Conservation (phyloP, 2,797 vertebrate species). For the Ptychobarbus kaznakovi region DNA sequence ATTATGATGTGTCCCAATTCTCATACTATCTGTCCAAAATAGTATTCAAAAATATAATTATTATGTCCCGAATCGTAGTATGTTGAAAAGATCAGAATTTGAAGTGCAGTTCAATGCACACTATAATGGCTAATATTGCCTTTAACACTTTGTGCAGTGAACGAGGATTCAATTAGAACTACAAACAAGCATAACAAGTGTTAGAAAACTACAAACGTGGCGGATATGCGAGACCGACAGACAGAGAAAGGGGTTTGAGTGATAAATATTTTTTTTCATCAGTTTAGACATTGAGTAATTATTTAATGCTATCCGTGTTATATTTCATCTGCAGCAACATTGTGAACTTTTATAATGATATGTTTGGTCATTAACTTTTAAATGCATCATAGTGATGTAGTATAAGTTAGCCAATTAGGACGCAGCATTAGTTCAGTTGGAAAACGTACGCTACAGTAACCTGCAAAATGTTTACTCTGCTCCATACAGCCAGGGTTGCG, state of each 20-base stretch:
- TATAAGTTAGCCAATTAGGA: neutral
- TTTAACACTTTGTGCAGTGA: neutral
- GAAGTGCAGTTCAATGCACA: neutral
- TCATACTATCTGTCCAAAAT: no score
- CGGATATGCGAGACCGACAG: accelerated
- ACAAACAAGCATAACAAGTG: neutral
- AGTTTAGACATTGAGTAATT: neutral
- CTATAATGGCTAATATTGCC: neutral
- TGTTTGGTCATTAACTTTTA: neutral
- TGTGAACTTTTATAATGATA: neutral
- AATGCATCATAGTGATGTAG: neutral
- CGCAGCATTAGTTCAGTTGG: neutral
- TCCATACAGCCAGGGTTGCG: neutral
- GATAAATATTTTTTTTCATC: neutral
- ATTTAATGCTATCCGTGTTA: neutral
- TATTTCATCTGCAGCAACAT: neutral
- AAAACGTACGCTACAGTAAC: neutral
- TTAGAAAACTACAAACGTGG: neutral
- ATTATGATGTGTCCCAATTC: neutral
- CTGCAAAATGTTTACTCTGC: neutral
- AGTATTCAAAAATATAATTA: neutral
- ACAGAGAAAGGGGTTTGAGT: neutral
- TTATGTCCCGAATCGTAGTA: neutral
- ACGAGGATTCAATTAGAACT: neutral
- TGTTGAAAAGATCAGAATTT: neutral